Conservation (phyloP, 1,140 invertebrate species). For the Zaprionus ghesquierei region DNA sequence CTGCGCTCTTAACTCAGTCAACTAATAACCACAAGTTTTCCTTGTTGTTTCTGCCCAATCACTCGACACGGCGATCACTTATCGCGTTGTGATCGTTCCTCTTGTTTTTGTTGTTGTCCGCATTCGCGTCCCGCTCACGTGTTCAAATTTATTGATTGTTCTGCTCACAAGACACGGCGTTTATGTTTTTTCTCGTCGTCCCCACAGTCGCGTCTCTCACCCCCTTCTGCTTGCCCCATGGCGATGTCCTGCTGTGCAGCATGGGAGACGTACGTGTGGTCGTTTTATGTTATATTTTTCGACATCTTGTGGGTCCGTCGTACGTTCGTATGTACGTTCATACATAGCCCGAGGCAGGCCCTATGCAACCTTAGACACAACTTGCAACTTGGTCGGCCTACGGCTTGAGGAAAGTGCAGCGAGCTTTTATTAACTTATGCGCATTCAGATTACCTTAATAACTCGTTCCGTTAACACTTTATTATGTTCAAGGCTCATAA, state of each 20-base stretch:
- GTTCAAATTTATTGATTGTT: constrained; percentile 82
- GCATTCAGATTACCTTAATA: constrained; percentile 81
- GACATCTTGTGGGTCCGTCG: constrained; percentile 76
- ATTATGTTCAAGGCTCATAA: constrained; percentile 81
- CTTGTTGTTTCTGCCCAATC: constrained; percentile 62
- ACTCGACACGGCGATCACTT: constrained; percentile 76
- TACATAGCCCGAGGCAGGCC: background rate
- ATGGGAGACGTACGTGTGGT: constrained; percentile 82
- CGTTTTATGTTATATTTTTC: constrained; percentile 79
- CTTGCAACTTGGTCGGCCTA: background rate
- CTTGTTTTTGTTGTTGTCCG: constrained; percentile 47
- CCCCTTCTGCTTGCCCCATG: background rate
- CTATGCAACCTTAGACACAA: constrained; percentile 67
- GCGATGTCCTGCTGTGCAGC: constrained; percentile 72
- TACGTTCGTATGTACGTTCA: background rate
- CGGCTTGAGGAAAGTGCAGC: constrained; percentile 36
- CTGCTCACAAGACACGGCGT: constrained; percentile 72
- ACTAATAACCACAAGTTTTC: constrained; percentile 9
- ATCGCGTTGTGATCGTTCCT: constrained; percentile 51
- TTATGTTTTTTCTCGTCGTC: constrained; percentile 39
- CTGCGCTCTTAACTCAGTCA: constrained; percentile 1
- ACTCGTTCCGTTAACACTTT: constrained; percentile 83
- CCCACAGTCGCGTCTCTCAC: constrained; percentile 2
- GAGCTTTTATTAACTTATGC: constrained; percentile 79
- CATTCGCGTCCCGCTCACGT: constrained; percentile 73